Percentiles rank a stretch among this genome's conserved stretches.
Conservation (phyloP, 2,113 vertebrate genomes). For the Rhizomys pruinosus region DNA sequence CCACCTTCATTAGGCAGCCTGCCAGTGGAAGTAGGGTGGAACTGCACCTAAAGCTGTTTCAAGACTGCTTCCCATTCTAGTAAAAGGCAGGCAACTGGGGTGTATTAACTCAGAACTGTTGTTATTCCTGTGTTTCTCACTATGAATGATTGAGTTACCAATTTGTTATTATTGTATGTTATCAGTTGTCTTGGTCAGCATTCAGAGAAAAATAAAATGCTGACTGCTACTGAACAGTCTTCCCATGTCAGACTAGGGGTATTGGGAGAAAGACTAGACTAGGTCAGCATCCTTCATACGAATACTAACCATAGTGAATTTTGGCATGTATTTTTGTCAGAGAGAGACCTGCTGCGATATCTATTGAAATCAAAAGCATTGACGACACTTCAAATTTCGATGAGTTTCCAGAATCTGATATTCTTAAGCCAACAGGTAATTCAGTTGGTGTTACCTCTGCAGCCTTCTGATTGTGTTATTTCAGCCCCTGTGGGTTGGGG, state of each 20-base stretch:
- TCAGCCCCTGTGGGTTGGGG: background rate
- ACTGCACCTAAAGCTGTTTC: no score
- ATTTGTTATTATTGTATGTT: background rate
- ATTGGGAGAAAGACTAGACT: background rate
- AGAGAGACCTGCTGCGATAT: constrained; percentile 97
- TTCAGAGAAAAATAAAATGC: background rate
- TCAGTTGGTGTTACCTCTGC: background rate
- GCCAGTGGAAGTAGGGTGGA: background rate
- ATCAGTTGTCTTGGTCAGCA: background rate
- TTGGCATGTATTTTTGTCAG: constrained; percentile 86
- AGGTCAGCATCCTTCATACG: background rate
- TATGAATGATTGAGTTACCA: background rate
- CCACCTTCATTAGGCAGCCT: background rate
- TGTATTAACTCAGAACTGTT: no score
- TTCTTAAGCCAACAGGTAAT: constrained; percentile 95
- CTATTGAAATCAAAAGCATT: constrained; percentile 99
- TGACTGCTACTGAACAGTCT: background rate
- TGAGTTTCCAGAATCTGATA: constrained; percentile 98
- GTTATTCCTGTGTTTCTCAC: background rate
- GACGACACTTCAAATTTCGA: constrained; percentile 99
- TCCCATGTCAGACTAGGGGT: background rate
- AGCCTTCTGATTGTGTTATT: background rate
- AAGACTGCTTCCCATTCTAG: background rate
- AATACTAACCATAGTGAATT: background rate
- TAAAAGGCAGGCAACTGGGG: no score